A percentile compares a stretch with the other conserved stretches of the same genome.
phyloP scores from a whole-genome alignment of 2,113 vertebrate species.

The Phaetusa simplex region DNA sequence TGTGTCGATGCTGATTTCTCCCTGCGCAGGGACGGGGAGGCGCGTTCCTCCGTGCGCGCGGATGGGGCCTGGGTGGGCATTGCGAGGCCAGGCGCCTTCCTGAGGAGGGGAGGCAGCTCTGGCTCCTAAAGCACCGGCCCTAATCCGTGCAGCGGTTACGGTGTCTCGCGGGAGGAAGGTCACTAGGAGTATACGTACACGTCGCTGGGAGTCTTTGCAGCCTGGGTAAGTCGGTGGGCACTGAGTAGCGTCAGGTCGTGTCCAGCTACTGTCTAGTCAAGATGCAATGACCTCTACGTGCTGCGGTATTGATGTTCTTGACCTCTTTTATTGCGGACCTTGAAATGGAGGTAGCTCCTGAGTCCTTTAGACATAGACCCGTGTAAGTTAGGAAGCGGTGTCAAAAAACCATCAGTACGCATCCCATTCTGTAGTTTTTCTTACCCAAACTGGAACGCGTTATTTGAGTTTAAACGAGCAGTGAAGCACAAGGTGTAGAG shows the following conservation, averaged over 20 bases:
- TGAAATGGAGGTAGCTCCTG: not conserved
- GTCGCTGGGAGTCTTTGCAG: not conserved
- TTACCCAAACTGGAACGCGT: not conserved
- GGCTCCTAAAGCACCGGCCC: not conserved
- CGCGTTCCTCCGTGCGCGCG: not conserved
- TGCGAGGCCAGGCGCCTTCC: not conserved
- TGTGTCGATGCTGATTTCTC: constrained; percentile 7
- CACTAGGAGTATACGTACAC: too few species aligned
- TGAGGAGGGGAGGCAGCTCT: not conserved
- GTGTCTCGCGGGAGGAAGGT: not conserved
- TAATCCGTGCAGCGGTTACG: not conserved
- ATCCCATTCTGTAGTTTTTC: not conserved
- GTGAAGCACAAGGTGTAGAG: not conserved
- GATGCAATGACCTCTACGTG: not conserved
- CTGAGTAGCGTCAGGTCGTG: not conserved
- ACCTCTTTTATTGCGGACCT: not conserved
- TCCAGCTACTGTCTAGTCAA: not conserved
- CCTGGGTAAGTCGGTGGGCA: not conserved
- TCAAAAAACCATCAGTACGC: not conserved
- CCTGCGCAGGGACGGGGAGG: not conserved
- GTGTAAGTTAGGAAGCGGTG: not conserved
- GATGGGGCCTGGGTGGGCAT: not conserved
- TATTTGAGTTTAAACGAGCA: not conserved
- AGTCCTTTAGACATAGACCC: not conserved
- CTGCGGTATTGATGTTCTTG: not conserved